Evolutionary conservation across 2,888 invertebrate species (phyloP), one percentile per base, ranked within the genome.

Genomic region (Drosophila tripunctata): DNA sequence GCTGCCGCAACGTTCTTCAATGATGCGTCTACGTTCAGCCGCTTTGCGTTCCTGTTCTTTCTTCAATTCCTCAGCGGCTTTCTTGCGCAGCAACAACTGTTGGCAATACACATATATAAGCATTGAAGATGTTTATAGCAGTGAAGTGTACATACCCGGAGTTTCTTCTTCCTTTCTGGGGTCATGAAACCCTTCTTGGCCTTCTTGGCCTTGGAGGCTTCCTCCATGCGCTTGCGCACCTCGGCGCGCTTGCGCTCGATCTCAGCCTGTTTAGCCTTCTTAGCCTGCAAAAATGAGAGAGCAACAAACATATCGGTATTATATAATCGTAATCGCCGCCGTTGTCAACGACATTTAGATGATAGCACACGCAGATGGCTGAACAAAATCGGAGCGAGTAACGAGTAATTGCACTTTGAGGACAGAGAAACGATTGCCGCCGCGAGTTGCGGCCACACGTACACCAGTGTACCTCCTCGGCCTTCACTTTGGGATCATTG

Each of bases 111-210:
- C 6, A 14, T 5, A 12, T 3, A 24, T 12, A 38, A 8, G 0
- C 7, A 24, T 24, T 24, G 4, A 21, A 21, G 3, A 21, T 4
- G 21, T 21, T 21, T 21, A 21, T 21, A 21, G 3, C 21, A 21
- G 4, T 21, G 3, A 21, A 5, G 6, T 4, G 8, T 2, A 93
- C 96, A 94, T 91, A 98, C 98, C 95, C 99, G 96, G 91, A 99
- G 97, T 93, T 99, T 98, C 97, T 99, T 99, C 96, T 99, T 99
- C 93, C 99, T 98, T 93, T 99, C 99, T 74, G 99, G 98, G 91
- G 99, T 98, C 97, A 98, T 98, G 95, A 99, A 99, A 95, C 99
- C 99, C 94, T 99, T 99, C 96, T 99, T 99, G 92, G 97, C 98
- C 94, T 98, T 98, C 94, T 99, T 99, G 92, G 97, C 97, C 92